These are phyloP conservation scores for Chorisops tibialis DNA, from an alignment of 2,888 invertebrate genomes.

Conservation along the genomic window DNA sequence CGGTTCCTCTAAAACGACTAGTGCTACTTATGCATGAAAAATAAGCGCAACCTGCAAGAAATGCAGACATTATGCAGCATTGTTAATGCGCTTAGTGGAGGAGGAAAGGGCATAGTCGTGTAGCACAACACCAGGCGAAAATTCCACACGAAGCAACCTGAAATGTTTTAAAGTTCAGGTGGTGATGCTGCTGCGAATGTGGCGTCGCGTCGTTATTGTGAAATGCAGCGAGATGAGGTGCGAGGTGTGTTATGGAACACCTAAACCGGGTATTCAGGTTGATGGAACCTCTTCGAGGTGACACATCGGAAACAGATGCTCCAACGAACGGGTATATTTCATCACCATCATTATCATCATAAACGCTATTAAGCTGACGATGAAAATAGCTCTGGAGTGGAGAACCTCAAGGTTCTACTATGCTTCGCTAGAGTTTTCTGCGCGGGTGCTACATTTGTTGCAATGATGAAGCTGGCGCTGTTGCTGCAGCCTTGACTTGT, in stretches of 20 bases:
- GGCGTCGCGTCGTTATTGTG: not conserved
- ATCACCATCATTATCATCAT: too few relatives aligned
- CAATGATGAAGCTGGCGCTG: not conserved
- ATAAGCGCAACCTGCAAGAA: too few relatives aligned
- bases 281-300: conserved; percentile 2
- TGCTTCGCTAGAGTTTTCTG: conserved; percentile 1
- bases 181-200: conserved; percentile 10
- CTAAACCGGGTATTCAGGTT: conserved; percentile 5
- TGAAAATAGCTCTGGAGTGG: not conserved
- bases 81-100: not conserved
- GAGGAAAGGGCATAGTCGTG: conserved; percentile 17
- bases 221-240: not conserved
- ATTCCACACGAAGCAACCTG: conserved; percentile 3
- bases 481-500: conserved; percentile 13
- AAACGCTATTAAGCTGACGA: not conserved
- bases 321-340: not conserved
- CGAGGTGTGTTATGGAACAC: not conserved
- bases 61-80: too few relatives aligned
- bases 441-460: not conserved
- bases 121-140: not conserved
- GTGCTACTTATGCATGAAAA: too few relatives aligned
- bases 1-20: too few relatives aligned
- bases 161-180: conserved; percentile 17
- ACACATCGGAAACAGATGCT: not conserved
- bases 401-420: conserved; percentile 20